Evolutionary conservation across 2,113 vertebrate species (phyloP), one percentile per base, ranked within the genome.

Genomic region (Phainopepla nitens): DNA sequence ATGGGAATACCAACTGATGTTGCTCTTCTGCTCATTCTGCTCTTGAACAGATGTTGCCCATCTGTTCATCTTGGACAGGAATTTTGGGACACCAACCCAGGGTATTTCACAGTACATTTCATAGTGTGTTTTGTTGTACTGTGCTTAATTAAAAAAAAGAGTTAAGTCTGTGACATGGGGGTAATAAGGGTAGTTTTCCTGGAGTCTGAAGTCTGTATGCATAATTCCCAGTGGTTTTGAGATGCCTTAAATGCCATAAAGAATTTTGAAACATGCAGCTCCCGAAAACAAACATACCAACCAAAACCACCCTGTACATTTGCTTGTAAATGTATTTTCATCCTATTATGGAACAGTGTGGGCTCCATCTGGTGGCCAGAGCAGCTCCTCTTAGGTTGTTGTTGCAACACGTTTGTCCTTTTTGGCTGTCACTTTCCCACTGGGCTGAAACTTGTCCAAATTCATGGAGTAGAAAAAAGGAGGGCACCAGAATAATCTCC

Each of bases 341-440:
- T 42, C 71, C 10, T 68, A 5, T 86, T 93, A 13, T 50, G 53
- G 90, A 94, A 93, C 94, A 82, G 78, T 98, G 72, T 87, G 97
- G 83, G 98, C 98, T 96, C 98, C 98, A 97, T 95, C 98, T 98
- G 93, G 96, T 97, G 98, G 98, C 31, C 86, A 95, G 93, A 97
- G 51, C 50, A 66, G 78, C 58, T 68, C 21, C 44, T 83, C 70
- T 42, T 42, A 29, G 36, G 17, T 50, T 39, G 21, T 22, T 71
- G 36, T 36, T 89, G 42, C 2, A 2, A 2, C 21, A 10, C 6
- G 2, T 56, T 69, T 42, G 14, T 61, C 15, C 23, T 49, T 70
- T 21, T 45, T 19, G 28, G 16, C 51, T 85, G 54, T 62, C 5
- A 3, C 6, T 21, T 64, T 77, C 31, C 68, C 16, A 15, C 27